Percentiles rank a stretch among this genome's conserved stretches.
phyloP scores from a whole-genome alignment of 2,888 invertebrate species.

The Bedellia somnulentella region DNA sequence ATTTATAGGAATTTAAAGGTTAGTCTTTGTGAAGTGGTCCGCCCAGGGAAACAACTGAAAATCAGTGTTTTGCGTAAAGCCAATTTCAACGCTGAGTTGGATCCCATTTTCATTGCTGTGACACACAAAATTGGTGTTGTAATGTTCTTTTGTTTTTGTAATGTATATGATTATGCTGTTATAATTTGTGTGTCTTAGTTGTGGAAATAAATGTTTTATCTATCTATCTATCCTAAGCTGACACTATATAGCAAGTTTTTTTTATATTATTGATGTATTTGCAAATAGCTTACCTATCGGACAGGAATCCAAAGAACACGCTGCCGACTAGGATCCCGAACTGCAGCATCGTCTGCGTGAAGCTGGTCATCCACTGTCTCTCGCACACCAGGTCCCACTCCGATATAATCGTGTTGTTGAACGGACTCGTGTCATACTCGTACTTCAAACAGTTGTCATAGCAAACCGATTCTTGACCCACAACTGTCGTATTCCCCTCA shows the following conservation, averaged over 20 bases:
- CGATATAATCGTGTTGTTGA: slow-evolving; percentile 69
- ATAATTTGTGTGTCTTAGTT: no score
- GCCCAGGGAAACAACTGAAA: no score
- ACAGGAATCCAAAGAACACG: slow-evolving; percentile 69
- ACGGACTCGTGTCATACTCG: slow-evolving; percentile 64
- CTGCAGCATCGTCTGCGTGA: slow-evolving; percentile 75
- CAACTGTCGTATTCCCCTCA: slow-evolving; percentile 18
- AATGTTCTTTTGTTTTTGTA: no score
- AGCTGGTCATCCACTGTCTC: slow-evolving; percentile 64
- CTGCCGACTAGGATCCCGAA: slow-evolving; percentile 73
- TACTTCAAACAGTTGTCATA: slow-evolving; percentile 53
- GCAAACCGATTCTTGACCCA: slow-evolving; percentile 42
- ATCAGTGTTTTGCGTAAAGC: no score
- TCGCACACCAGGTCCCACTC: slow-evolving; percentile 77
- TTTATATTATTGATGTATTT: not conserved
- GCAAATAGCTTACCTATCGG: slow-evolving; percentile 65
- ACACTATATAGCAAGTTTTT: not conserved
- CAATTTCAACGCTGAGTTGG: no score
- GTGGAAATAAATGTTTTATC: not conserved
- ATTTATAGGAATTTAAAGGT: no score
- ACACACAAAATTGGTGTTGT: no score
- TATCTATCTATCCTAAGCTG: not conserved
- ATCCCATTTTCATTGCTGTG: no score
- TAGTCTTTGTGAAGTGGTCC: no score
- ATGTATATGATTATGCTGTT: no score